Evolutionary conservation across 1,140 invertebrate species (phyloP).

Genomic region (Bombus consobrinus): DNA sequence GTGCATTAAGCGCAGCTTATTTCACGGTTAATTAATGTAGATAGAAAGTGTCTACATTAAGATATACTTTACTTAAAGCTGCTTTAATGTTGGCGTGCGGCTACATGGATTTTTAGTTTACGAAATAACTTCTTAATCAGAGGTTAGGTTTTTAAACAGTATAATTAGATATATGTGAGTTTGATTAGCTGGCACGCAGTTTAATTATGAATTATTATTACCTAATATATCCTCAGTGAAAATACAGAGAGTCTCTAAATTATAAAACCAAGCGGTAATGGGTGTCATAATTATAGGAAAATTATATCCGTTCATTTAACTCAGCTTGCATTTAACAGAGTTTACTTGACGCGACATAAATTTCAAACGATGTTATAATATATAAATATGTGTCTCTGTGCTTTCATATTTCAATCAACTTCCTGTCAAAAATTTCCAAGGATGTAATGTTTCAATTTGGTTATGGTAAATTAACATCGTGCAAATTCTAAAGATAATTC

Average conservation of each 20-base stretch:
- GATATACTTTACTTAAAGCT: neutral
- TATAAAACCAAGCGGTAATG: no score
- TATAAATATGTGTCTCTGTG: neutral
- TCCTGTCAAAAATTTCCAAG: neutral
- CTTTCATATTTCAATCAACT: neutral
- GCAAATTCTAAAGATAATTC: neutral
- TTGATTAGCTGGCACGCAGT: no score
- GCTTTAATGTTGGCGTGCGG: neutral
- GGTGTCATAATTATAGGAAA: no score
- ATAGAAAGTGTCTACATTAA: slow-evolving; percentile 18
- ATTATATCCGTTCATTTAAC: no score
- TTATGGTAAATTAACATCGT: neutral
- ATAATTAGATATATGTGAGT: no score
- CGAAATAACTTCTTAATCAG: neutral
- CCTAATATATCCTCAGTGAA: no score
- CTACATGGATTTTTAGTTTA: neutral
- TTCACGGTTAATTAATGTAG: slow-evolving; percentile 28
- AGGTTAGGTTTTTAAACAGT: no score
- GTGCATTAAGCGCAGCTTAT: neutral
- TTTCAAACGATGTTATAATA: no score
- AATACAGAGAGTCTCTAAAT: no score
- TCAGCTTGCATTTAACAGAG: no score
- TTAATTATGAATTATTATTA: no score
- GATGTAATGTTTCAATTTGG: neutral
- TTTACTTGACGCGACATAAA: no score